Evolutionary conservation across 1,140 invertebrate genomes (phyloP).

Genomic region (Idris sp.): DNA sequence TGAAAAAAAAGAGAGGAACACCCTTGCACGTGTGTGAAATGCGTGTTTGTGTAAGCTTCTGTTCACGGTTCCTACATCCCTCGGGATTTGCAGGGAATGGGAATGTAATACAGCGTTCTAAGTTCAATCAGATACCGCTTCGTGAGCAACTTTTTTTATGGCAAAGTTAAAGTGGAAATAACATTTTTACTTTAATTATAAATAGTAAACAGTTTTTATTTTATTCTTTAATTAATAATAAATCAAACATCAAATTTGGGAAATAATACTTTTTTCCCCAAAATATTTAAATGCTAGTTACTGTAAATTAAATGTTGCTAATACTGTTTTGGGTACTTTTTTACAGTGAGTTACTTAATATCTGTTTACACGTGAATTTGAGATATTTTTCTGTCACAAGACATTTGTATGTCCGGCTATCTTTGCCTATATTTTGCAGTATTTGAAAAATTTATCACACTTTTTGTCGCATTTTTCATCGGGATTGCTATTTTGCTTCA

Average conservation of each 20-base stretch:
- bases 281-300: too few species aligned
- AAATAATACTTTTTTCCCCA: too few species aligned
- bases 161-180: too few species aligned
- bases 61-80: constrained; percentile 26
- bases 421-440: constrained; percentile 46
- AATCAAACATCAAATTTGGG: too few species aligned
- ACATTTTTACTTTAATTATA: constrained; percentile 1
- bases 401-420: constrained; percentile 24
- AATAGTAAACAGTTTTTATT: too few species aligned
- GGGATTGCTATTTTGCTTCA: constrained; percentile 53
- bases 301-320: too few species aligned
- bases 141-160: constrained; percentile 44
- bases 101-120: constrained; percentile 52
- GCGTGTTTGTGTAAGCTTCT: constrained; percentile 21
- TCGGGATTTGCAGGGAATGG: constrained; percentile 63
- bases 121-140: constrained; percentile 45
- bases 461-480: constrained; percentile 57
- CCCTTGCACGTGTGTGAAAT: background rate
- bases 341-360: constrained; percentile 9
- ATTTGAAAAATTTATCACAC: constrained; percentile 57
- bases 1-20: background rate
- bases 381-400: constrained; percentile 29
- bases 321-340: too few species aligned
- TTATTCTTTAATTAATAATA: too few species aligned
- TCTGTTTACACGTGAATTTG: constrained; percentile 46